These are phyloP conservation scores for Rhinogobio ventralis DNA, from an alignment of 2,797 vertebrate genomes.

Conservation along the genomic window DNA sequence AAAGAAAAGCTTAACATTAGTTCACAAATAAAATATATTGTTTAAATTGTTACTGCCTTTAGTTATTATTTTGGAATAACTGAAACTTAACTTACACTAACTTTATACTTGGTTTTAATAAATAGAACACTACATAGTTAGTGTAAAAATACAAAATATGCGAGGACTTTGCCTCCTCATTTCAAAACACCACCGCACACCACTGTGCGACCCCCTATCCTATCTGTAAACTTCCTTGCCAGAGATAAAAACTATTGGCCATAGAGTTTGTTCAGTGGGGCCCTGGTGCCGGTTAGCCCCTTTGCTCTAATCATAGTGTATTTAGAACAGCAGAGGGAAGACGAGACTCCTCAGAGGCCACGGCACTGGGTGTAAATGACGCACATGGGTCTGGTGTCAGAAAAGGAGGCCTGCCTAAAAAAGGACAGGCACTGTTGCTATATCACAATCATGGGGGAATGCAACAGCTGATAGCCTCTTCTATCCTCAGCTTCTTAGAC, in stretches of 20 bases:
- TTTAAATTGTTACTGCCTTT: too few relatives aligned
- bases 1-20: too few relatives aligned
- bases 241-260: constrained; percentile 66
- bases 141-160: too few relatives aligned
- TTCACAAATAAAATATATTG: too few relatives aligned
- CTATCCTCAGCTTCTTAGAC: constrained; percentile 52
- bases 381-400: constrained; percentile 80
- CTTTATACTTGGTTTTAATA: too few relatives aligned
- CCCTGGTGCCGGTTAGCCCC: constrained; percentile 57
- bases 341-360: constrained; percentile 63
- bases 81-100: too few relatives aligned
- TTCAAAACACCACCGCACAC: too few relatives aligned
- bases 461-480: constrained; percentile 87
- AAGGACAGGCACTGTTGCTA: constrained; percentile 86
- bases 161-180: too few relatives aligned
- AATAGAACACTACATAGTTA: too few relatives aligned
- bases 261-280: constrained; percentile 55
- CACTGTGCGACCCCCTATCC: neutral
- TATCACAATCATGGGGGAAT: constrained; percentile 84
- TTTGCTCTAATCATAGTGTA: constrained; percentile 66
- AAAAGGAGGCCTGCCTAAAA: constrained; percentile 92
- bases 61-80: too few relatives aligned
- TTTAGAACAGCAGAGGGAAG: constrained; percentile 58
- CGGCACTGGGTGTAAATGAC: constrained; percentile 84
- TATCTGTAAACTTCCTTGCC: constrained; percentile 51